These are phyloP conservation scores for Euleptes europaea DNA, from an alignment of 2,113 vertebrate genomes.

Conservation along the genomic window DNA sequence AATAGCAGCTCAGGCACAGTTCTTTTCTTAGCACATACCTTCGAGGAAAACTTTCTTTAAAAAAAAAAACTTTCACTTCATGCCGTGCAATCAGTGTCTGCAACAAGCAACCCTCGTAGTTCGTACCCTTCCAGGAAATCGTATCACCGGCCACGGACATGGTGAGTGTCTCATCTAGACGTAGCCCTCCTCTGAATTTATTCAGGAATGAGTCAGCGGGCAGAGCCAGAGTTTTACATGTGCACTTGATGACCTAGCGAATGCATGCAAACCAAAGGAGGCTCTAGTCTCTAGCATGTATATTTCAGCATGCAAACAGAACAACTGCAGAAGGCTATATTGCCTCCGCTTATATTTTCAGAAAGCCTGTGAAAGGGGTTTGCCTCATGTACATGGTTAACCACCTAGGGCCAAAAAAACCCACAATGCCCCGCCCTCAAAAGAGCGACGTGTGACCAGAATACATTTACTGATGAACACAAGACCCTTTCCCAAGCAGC, in stretches of 20 bases:
- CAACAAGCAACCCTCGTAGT: no score
- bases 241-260: no score
- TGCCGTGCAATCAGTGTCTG: no score
- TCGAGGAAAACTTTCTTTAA: no score
- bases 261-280: background rate
- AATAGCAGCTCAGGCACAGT: background rate
- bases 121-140: no score
- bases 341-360: background rate
- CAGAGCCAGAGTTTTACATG: no score
- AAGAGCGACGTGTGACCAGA: no score
- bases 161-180: no score
- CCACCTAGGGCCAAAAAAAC: background rate
- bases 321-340: background rate
- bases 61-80: no score
- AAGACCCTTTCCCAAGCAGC: background rate
- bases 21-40: background rate
- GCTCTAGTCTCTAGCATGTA: background rate
- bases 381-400: background rate
- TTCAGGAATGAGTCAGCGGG: background rate
- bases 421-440: background rate
- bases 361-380: background rate
- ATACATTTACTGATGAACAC: background rate
- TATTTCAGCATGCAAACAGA: background rate
- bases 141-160: no score
- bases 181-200: background rate